Evolutionary conservation across 2,797 vertebrate genomes (phyloP), one percentile per base, ranked within the genome.

Genomic region (Enteromius thamalakanensis): DNA sequence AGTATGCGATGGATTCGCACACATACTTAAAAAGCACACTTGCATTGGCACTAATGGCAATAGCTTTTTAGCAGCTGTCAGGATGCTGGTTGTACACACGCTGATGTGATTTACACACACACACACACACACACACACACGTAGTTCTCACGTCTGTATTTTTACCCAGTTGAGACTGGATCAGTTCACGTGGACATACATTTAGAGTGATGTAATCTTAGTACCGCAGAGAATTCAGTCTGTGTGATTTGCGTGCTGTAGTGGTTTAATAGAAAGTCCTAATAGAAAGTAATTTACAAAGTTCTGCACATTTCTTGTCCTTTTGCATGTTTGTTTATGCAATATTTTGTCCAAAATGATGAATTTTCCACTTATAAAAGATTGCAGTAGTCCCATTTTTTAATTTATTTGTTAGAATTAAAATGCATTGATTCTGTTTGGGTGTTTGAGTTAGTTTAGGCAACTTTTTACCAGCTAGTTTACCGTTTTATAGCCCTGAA

Each of bases 201-300:
- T 87, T 88, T 58, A 65, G 82, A 88, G 87, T 94, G 87, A 95
- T 93, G 92, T 95, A 94, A 95, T 91, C 81, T 69, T 82, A 88
- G 87, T 91, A 87, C 88, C 81, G 60, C 90, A 86, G 88, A 92
- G 91, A 92, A 94, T 93, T 87, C 88, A 84, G 65, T 55, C 49
- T 55, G 19, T 51, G 47, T 75, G 49, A n/a, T 79, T 79, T 51
- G 7, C 29, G 37, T 37, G 3, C 12, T 34, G 4, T 51, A 8
- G 1, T 47, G 9, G 0, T 32, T 72, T 11, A 32, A 32, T 21
- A 29, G 26, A 32, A 32, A 0, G 26, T 64, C 26, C 15, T 64
- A 64, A 64, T 64, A 32, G 26, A 64, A 64, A 32, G 5, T 3
- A 0, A 32, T 64, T 64, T 32, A 4, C 23, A 11, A 72, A 51